phyloP scores from a whole-genome alignment of 2,113 vertebrate genomes.

The Sebastes schlegelii region DNA sequence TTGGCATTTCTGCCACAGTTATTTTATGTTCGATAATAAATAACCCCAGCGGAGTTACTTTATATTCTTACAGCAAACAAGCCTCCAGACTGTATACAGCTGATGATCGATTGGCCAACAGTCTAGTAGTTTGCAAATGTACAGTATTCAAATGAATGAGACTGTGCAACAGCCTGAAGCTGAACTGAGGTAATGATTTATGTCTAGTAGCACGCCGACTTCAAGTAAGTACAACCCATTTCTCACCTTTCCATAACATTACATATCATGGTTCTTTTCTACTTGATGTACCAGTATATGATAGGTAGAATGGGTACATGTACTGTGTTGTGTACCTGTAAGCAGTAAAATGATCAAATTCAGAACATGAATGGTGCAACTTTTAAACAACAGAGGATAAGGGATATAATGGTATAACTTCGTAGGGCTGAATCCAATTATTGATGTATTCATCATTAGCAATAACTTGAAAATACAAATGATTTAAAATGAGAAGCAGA shows the following conservation, averaged over 20 bases:
- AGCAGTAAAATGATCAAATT: background rate
- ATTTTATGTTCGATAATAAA: conserved; percentile 66
- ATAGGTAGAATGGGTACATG: conserved; percentile 6
- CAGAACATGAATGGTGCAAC: background rate
- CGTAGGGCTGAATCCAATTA: background rate
- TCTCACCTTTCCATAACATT: conserved; percentile 73
- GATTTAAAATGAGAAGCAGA: background rate
- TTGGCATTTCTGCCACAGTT: conserved; percentile 63
- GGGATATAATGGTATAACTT: background rate
- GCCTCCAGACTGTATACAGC: conserved; percentile 62
- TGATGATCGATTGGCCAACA: conserved; percentile 73
- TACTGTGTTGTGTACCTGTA: background rate
- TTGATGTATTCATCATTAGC: conserved; percentile 3
- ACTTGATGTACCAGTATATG: conserved; percentile 37
- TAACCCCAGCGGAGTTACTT: conserved; percentile 62
- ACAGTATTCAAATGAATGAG: conserved; percentile 77
- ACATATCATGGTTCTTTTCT: conserved; percentile 49
- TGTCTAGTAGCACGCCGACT: conserved; percentile 71
- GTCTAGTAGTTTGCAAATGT: conserved; percentile 70
- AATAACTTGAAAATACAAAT: background rate
- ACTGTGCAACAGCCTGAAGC: conserved; percentile 74
- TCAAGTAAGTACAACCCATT: conserved; percentile 68
- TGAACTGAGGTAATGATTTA: conserved; percentile 75
- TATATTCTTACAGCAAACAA: conserved; percentile 73
- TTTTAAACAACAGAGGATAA: background rate